Evolutionary conservation across 1,140 invertebrate genomes (phyloP), one percentile per base, ranked within the genome.

Genomic region (Zaprionus africanus): DNA sequence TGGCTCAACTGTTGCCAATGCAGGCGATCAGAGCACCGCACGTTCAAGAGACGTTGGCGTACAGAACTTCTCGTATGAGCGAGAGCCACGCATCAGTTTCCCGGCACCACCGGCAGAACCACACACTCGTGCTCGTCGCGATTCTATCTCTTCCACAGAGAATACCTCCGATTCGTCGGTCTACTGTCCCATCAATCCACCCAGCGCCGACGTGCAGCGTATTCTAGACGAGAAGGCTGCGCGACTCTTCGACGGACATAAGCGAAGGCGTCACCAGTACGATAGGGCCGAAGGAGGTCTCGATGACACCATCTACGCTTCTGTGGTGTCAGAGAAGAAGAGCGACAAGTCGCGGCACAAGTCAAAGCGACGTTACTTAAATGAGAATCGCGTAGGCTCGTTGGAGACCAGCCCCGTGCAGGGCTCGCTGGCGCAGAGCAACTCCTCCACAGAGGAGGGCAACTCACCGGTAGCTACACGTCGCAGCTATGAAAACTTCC

Each of bases 91-190:
- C 41, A 91, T 91, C 13, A 86, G 69, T 28, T 92, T 92, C 31
- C 81, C 88, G 34, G 77, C 68, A 43, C 80, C 84, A n/a, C 85
- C 84, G 15, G 61, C 62, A 9, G 51, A 76, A 5, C n/a, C 59
- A 6, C 69, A 80, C 6, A 38, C 54, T 1, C 78, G 77, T 15
- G 64, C 79, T 9, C 78, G 90, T 9, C 80, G 80, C 1, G 80
- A 86, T 43, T 92, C 92, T 17, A 70, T 92, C 34, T 90, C 81
- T 0, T 92, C 92, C 5, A 80, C 87, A 0, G 84, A 93, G 34
- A 93, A 91, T 60, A 93, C 92, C 3, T 93, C 92, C 0, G 92
- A 93, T 57, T 93, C 92, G 0, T 93, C 92, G 13, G 91, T 93
- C 0, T 93, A 93, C 41, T 92, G 91, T 53, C 92, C 92, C 19